These are phyloP conservation scores for Cabera pusaria DNA, from an alignment of 2,888 invertebrate species.

Conservation along the genomic window DNA sequence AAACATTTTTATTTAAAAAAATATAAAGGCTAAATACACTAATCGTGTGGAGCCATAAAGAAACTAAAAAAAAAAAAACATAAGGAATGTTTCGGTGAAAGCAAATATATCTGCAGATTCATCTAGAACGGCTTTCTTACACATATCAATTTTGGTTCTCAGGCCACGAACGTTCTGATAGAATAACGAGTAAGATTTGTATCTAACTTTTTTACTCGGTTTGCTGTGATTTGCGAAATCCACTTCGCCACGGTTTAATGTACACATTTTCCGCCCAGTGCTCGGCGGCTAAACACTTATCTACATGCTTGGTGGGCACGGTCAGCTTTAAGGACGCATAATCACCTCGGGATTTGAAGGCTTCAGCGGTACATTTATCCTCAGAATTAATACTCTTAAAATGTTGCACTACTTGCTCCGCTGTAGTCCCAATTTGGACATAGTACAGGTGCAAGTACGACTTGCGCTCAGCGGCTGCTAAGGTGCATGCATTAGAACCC, in stretches of 20 bases:
- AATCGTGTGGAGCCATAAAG: no score
- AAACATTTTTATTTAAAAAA: no score
- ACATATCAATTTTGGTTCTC: slow-evolving; percentile 3
- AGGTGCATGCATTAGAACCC: neutral
- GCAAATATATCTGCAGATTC: slow-evolving; percentile 4
- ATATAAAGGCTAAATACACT: no score
- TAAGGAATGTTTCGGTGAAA: slow-evolving; percentile 4
- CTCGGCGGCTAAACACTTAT: slow-evolving; percentile 1
- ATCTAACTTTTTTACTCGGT: no score
- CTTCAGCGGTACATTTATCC: slow-evolving; percentile 4
- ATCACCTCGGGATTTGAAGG: slow-evolving; percentile 6
- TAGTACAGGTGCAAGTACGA: slow-evolving; percentile 6
- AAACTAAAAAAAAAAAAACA: no score
- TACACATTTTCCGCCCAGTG: slow-evolving; percentile 8
- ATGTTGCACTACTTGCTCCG: slow-evolving; percentile 1
- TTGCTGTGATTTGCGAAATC: slow-evolving; percentile 7
- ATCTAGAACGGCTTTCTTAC: slow-evolving; percentile 3
- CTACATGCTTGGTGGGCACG: neutral
- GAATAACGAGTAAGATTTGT: slow-evolving; percentile 2
- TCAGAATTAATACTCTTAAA: slow-evolving; percentile 1
- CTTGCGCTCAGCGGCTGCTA: slow-evolving; percentile 1
- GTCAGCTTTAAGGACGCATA: slow-evolving; percentile 7
- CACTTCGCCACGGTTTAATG: slow-evolving; percentile 6
- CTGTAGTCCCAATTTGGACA: slow-evolving; percentile 2
- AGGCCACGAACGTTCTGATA: slow-evolving; percentile 12